Conservation (phyloP, 1,140 invertebrate species). For the Lucilia sericata region DNA sequence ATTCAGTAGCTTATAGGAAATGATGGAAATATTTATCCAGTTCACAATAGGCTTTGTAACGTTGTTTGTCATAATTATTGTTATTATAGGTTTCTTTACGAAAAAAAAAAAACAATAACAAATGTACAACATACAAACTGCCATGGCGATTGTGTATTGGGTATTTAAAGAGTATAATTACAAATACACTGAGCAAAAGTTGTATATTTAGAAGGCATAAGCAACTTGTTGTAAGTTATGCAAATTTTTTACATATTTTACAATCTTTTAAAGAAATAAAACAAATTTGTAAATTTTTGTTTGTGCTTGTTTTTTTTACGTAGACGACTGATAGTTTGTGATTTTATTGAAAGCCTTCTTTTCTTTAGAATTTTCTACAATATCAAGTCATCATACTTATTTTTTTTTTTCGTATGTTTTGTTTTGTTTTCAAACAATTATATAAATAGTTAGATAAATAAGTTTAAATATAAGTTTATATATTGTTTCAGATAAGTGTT, state of each 20-base stretch:
- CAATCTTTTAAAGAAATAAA: constrained; percentile 16
- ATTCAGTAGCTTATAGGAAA: too few species aligned
- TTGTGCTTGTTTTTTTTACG: not conserved
- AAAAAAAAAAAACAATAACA: too few species aligned
- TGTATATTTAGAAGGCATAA: not conserved
- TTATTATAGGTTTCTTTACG: too few species aligned
- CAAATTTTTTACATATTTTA: not conserved
- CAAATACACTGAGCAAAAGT: too few species aligned
- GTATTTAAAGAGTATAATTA: too few species aligned
- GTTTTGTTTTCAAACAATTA: not conserved
- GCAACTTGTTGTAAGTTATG: not conserved
- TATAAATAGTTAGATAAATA: constrained; percentile 19
- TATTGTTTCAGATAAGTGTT: not conserved
- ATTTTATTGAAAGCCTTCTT: constrained; percentile 1
- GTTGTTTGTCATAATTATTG: too few species aligned
- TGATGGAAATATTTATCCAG: too few species aligned
- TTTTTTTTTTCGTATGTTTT: not conserved
- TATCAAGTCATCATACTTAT: not conserved
- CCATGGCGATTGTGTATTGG: too few species aligned
- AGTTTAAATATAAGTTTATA: constrained; percentile 32
- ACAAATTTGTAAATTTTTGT: not conserved
- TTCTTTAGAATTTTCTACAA: not conserved
- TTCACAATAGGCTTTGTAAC: too few species aligned
- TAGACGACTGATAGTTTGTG: not conserved
- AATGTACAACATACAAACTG: too few species aligned